Evolutionary conservation across 2,113 vertebrate species (phyloP), one percentile per base, ranked within the genome.

Genomic region (Caranx ignobilis): DNA sequence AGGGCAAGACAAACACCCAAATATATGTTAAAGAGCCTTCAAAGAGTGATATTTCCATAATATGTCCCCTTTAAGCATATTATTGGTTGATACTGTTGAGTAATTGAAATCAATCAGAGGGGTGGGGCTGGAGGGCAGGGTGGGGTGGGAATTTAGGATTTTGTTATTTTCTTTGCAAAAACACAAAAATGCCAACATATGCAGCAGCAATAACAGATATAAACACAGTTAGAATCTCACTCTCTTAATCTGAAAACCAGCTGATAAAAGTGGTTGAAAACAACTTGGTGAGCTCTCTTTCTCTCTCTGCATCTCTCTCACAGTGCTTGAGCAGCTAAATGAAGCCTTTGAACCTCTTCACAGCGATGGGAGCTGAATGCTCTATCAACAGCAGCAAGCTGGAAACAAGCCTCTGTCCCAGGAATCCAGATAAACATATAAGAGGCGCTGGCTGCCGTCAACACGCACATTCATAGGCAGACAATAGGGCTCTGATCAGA

Each of bases 401-500:
- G 84, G 76, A 85, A 92, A 85, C 77, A 82, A 76, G 86, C 89
- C 87, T 85, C 76, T 21, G 78, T 78, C 79, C 87, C 69, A 18
- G 89, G 81, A 91, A 79, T 59, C 74, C 56, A 93, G 90, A 93
- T 92, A 92, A 94, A 93, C 89, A 88, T 84, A 80, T 71, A 84
- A 82, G 86, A 88, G 83, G 71, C 76, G 57, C 85, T 77, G 89
- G 85, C 90, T 71, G 16, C 82, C 82, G 87, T 89, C 89, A 92
- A 90, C 91, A 90, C 61, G 67, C 81, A 76, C 89, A 92, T 93
- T 94, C 89, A 91, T 50, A 37, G 59, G 68, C 85, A 90, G 87
- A 95, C 94, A 95, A 95, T 94, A 82, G 88, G 21, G 69, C 90
- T 90, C 91, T 94, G 94, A 95, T 95, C 94, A 93, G 89, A 93